Conservation (phyloP, 2,888 invertebrate genomes). For the Sinotaia quadrata region DNA sequence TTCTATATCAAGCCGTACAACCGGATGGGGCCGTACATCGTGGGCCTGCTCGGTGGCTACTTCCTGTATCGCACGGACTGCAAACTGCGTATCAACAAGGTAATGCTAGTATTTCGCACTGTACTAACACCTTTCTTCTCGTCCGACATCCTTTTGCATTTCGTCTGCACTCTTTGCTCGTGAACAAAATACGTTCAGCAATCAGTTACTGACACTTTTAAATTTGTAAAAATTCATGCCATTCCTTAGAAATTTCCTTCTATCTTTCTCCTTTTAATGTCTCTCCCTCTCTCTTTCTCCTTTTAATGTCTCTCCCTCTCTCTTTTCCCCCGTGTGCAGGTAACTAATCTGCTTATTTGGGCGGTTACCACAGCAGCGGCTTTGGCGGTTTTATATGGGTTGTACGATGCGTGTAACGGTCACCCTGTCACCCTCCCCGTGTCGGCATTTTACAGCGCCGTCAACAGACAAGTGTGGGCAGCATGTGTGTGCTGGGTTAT, state of each 20-base stretch:
- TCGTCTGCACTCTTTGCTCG: too few relatives aligned
- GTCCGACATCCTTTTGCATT: too few relatives aligned
- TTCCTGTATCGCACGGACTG: slow-evolving; percentile 62
- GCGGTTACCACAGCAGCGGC: slow-evolving; percentile 43
- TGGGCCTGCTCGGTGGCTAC: slow-evolving; percentile 72
- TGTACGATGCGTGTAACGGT: slow-evolving; percentile 58
- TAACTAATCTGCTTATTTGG: slow-evolving; percentile 50
- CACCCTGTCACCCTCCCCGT: slow-evolving; percentile 37
- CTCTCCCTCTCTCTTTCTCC: background rate
- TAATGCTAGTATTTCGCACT: slow-evolving; percentile 29
- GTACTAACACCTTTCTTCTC: too few relatives aligned
- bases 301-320: too few relatives aligned
- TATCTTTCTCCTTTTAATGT: background rate
- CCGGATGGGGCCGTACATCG: slow-evolving; percentile 72
- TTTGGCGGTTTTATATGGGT: slow-evolving; percentile 61
- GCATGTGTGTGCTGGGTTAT: slow-evolving; percentile 74
- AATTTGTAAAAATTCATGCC: background rate
- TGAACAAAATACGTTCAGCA: background rate
- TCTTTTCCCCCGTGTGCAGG: too few relatives aligned
- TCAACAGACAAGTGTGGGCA: slow-evolving; percentile 74
- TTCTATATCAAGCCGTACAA: slow-evolving; percentile 72
- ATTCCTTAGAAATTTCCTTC: background rate
- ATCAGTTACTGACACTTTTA: background rate
- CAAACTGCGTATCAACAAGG: slow-evolving; percentile 51
- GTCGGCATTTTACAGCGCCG: slow-evolving; percentile 69